phyloP scores from a whole-genome alignment of 2,888 invertebrate species.

The Anoplius nigerrimus region DNA sequence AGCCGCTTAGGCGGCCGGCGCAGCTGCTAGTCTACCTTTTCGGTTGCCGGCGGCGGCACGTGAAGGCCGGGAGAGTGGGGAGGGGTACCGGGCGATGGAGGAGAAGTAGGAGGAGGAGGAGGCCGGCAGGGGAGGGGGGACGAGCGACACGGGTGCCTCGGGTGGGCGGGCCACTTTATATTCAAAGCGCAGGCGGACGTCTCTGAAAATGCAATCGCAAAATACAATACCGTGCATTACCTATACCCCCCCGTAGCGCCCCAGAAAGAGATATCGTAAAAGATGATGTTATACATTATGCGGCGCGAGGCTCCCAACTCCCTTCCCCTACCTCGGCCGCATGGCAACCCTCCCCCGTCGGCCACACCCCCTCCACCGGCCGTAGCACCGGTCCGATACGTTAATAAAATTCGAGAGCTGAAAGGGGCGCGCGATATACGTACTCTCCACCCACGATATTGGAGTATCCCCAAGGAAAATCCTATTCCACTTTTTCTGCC shows the following conservation, averaged over 20 bases:
- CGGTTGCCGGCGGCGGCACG: slow-evolving; percentile 42
- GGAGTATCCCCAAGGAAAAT: slow-evolving; percentile 62
- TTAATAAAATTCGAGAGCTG: slow-evolving; percentile 70
- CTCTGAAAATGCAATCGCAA: slow-evolving; percentile 74
- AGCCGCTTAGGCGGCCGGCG: slow-evolving; percentile 50
- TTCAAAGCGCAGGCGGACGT: slow-evolving; percentile 72
- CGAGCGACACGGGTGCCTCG: slow-evolving; percentile 8
- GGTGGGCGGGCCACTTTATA: slow-evolving; percentile 66
- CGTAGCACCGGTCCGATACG: slow-evolving; percentile 61
- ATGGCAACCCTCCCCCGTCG: slow-evolving; percentile 8
- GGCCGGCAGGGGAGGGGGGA: background rate
- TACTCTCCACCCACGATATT: slow-evolving; percentile 58
- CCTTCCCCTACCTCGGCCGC: slow-evolving; percentile 31
- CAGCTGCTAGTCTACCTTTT: slow-evolving; percentile 53
- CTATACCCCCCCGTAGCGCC: slow-evolving; percentile 62
- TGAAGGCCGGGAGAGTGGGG: too few relatives aligned
- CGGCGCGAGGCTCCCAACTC: slow-evolving; percentile 62
- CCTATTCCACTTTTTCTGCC: slow-evolving; percentile 55
- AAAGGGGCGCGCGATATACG: slow-evolving; percentile 61
- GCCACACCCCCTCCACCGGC: slow-evolving; percentile 12
- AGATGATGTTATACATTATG: slow-evolving; percentile 73
- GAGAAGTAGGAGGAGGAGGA: background rate
- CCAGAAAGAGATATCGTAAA: slow-evolving; percentile 70
- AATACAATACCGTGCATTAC: slow-evolving; percentile 73
- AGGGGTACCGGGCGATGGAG: too few relatives aligned